These are phyloP conservation scores for Gobius niger DNA, from an alignment of 2,113 vertebrate genomes.

Conservation along the genomic window DNA sequence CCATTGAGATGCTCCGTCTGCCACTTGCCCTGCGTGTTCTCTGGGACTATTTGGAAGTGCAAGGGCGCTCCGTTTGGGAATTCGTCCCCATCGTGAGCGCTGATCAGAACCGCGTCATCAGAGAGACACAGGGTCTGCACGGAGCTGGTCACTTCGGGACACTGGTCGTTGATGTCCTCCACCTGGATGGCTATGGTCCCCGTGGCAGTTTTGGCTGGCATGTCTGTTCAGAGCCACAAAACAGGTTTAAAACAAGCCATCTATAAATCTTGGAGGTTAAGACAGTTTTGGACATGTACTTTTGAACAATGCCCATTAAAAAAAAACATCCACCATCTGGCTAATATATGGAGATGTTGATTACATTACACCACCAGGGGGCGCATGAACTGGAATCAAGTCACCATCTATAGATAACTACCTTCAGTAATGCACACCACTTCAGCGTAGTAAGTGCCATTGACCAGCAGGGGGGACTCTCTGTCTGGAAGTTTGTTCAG, in stretches of 20 bases:
- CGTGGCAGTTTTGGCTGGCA: conserved; percentile 82
- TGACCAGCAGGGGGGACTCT: conserved; percentile 79
- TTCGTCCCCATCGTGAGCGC: conserved; percentile 79
- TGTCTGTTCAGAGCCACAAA: conserved; percentile 32
- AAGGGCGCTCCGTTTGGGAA: conserved; percentile 83
- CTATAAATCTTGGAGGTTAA: background rate
- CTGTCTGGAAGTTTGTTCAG: conserved; percentile 82
- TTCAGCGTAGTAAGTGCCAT: conserved; percentile 83
- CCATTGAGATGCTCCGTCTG: conserved; percentile 75
- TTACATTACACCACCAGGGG: too few species aligned
- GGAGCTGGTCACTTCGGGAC: conserved; percentile 77
- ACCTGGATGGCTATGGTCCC: conserved; percentile 86
- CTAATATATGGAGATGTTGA: too few species aligned
- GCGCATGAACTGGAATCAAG: background rate
- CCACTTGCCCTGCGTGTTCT: conserved; percentile 80
- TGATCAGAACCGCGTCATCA: conserved; percentile 71
- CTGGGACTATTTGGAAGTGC: conserved; percentile 77
- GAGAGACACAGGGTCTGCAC: conserved; percentile 74
- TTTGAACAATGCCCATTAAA: too few species aligned
- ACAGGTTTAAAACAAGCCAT: conserved; percentile 3
- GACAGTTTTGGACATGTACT: too few species aligned
- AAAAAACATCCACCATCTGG: too few species aligned
- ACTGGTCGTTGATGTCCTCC: conserved; percentile 88
- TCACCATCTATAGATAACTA: conserved; percentile 48
- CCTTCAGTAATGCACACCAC: conserved; percentile 83